A percentile compares a stretch with the other conserved stretches of the same genome.
phyloP scores from a whole-genome alignment of 2,888 invertebrate species.

The Diloba caeruleocephala region DNA sequence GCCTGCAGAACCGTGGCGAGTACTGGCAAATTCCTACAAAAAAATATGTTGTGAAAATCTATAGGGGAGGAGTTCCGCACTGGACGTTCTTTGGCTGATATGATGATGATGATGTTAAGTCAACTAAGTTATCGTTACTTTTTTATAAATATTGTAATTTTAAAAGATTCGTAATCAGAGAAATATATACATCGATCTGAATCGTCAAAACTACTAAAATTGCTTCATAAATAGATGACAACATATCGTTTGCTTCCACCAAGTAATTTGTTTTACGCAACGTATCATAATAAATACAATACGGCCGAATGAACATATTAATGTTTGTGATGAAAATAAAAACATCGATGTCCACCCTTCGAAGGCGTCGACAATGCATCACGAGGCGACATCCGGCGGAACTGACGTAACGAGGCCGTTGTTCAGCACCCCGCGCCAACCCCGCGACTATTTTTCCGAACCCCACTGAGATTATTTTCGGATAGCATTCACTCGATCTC shows the following conservation, averaged over 20 bases:
- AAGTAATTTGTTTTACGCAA: conserved; percentile 33
- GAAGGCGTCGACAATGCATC: conserved; percentile 82
- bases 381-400: conserved; percentile 87
- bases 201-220: too few relatives aligned
- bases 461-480: conserved; percentile 79
- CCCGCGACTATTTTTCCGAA: conserved; percentile 52
- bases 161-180: too few relatives aligned
- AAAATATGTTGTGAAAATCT: too few relatives aligned
- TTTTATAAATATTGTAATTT: too few relatives aligned
- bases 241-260: conserved; percentile 6
- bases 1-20: too few relatives aligned
- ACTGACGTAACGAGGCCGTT: conserved; percentile 86
- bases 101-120: too few relatives aligned
- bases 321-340: conserved; percentile 81
- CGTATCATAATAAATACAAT: conserved; percentile 49
- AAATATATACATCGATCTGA: too few relatives aligned
- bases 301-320: conserved; percentile 66
- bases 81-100: too few relatives aligned
- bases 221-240: neutral
- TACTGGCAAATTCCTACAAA: too few relatives aligned
- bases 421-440: conserved; percentile 70
- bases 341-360: conserved; percentile 82
- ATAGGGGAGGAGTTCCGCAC: too few relatives aligned
- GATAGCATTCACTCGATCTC: conserved; percentile 78
- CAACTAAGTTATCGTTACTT: too few relatives aligned